Evolutionary conservation across 1,140 invertebrate genomes (phyloP).

Genomic region (Aleiodes sp.): DNA sequence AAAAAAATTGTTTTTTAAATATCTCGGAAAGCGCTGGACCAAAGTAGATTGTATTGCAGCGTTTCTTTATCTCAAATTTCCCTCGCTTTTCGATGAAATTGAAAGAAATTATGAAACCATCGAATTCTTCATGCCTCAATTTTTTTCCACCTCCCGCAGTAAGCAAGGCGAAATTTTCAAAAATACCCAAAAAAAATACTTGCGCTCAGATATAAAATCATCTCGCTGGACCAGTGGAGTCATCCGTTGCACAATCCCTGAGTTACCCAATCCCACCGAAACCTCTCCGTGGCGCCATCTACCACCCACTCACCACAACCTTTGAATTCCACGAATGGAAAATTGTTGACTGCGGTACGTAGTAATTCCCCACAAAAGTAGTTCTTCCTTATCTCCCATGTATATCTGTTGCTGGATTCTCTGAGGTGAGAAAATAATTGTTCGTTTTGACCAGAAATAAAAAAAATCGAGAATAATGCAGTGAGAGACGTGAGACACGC

Average conservation of each 20-base stretch:
- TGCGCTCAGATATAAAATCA: background rate
- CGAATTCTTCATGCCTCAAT: no score
- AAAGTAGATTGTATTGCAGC: no score
- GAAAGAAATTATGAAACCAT: no score
- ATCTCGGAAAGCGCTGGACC: no score
- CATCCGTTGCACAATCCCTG: background rate
- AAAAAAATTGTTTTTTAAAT: no score
- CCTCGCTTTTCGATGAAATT: no score
- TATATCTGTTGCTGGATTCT: constrained; percentile 25
- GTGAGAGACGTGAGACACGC: background rate
- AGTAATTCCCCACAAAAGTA: constrained; percentile 14
- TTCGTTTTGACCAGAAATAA: background rate
- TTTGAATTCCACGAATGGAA: background rate
- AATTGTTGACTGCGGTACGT: constrained; percentile 17
- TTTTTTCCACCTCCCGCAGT: no score
- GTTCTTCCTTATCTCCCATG: constrained; percentile 30
- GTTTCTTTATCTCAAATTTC: no score
- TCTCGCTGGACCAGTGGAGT: constrained; percentile 7
- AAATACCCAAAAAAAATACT: no score
- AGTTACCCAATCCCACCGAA: background rate
- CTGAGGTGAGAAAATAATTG: constrained; percentile 26
- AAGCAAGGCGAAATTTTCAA: no score
- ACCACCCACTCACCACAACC: background rate
- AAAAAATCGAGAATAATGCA: no score
- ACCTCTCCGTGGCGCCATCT: constrained; percentile 15